Conservation (phyloP, 2,797 vertebrate genomes). For the Tolypeutes matacus region DNA sequence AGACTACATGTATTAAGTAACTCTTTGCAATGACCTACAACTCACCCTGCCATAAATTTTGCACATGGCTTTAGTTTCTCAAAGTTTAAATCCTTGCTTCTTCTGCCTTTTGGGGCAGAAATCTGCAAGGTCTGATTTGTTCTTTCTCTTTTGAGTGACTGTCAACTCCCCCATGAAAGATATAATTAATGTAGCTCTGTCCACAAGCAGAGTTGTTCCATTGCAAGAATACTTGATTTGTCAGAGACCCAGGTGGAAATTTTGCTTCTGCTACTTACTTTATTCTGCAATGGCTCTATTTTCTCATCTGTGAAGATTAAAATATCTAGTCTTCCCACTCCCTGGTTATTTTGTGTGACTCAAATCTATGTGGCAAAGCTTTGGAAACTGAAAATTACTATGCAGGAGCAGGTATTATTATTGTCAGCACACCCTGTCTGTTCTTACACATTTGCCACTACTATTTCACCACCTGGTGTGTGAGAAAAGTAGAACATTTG, state of each 20-base stretch:
- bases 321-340: not conserved
- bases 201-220: constrained; percentile 32
- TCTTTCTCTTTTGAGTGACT: constrained; percentile 40
- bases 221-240: constrained; percentile 32
- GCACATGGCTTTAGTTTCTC: not conserved
- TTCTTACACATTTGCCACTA: constrained; percentile 46
- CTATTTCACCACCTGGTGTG: constrained; percentile 62
- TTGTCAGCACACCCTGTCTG: not conserved
- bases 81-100: not conserved
- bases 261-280: not conserved
- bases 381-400: constrained; percentile 21
- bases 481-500: constrained; percentile 24
- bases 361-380: constrained; percentile 16
- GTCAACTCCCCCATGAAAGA: constrained; percentile 50
- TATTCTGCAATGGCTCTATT: not conserved
- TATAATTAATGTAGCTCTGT: constrained; percentile 34
- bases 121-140: constrained; percentile 25
- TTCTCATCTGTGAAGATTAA: constrained; percentile 26
- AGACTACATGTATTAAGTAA: not conserved
- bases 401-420: not conserved
- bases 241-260: not conserved
- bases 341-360: constrained; percentile 37
- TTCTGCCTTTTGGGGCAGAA: not conserved
- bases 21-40: not conserved
- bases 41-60: not conserved